Conservation (phyloP, 2,888 invertebrate genomes). For the Ditylenchus weischeri region DNA sequence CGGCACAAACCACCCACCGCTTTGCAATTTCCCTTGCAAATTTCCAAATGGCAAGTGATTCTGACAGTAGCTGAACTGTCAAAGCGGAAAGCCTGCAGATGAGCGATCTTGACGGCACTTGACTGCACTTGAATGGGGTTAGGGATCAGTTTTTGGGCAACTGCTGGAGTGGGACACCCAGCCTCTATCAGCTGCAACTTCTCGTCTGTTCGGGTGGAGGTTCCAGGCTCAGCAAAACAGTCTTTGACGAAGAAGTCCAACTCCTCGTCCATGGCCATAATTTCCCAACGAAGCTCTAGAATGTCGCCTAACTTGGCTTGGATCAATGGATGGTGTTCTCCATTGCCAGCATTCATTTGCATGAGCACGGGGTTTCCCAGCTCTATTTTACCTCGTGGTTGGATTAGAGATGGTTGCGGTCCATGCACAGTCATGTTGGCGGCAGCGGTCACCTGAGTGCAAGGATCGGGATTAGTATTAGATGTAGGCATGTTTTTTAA, state of each 20-base stretch:
- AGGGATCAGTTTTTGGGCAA: slow-evolving; percentile 57
- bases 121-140: slow-evolving; percentile 45
- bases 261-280: slow-evolving; percentile 59
- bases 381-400: slow-evolving; percentile 58
- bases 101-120: slow-evolving; percentile 42
- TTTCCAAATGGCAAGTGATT: slow-evolving; percentile 56
- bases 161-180: slow-evolving; percentile 59
- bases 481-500: too few relatives aligned
- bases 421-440: slow-evolving; percentile 57
- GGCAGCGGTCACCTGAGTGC: slow-evolving; percentile 39
- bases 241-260: slow-evolving; percentile 58
- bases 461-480: too few relatives aligned
- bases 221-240: slow-evolving; percentile 56
- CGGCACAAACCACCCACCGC: slow-evolving; percentile 35
- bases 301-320: slow-evolving; percentile 58
- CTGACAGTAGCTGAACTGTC: slow-evolving; percentile 53
- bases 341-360: slow-evolving; percentile 42
- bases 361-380: slow-evolving; percentile 58
- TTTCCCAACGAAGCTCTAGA: slow-evolving; percentile 58
- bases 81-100: slow-evolving; percentile 57
- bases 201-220: slow-evolving; percentile 41
- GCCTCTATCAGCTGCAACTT: slow-evolving; percentile 54
- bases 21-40: slow-evolving; percentile 57
- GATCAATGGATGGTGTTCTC: slow-evolving; percentile 20
- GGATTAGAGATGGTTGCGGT: slow-evolving; percentile 56